Evolutionary conservation across 1,140 invertebrate genomes (phyloP).

Genomic region (Tetranychus urticae): DNA sequence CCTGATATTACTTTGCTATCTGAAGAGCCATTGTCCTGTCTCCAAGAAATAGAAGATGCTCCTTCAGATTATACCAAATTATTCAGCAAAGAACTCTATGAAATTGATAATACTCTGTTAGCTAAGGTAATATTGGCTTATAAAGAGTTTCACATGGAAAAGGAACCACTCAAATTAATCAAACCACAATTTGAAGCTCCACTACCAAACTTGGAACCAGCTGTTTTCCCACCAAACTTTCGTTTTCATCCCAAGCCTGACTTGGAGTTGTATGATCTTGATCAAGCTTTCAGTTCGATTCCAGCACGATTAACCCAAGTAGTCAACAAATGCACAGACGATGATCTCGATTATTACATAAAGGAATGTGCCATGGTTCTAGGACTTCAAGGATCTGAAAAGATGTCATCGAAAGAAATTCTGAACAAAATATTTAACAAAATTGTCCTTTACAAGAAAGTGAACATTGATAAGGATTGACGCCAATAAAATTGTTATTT

Average conservation of each 20-base stretch:
- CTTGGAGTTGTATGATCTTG: constrained; percentile 85
- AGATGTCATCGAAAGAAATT: constrained; percentile 4
- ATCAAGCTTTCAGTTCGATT: constrained; percentile 89
- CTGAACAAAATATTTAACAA: background rate
- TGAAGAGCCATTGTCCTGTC: constrained; percentile 51
- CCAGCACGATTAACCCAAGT: constrained; percentile 63
- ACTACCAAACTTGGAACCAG: constrained; percentile 66
- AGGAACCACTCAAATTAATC: constrained; percentile 72
- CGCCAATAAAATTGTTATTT: no score
- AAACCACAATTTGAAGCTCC: constrained; percentile 95
- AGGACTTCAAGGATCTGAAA: constrained; percentile 23
- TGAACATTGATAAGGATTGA: background rate
- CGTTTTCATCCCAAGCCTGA: constrained; percentile 69
- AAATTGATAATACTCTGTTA: constrained; percentile 58
- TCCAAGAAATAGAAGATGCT: constrained; percentile 54
- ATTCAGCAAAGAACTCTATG: constrained; percentile 66
- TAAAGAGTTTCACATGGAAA: constrained; percentile 59
- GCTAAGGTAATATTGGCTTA: constrained; percentile 54
- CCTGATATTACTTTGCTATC: constrained; percentile 67
- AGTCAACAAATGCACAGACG: constrained; percentile 70
- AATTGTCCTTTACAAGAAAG: constrained; percentile 6
- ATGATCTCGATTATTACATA: constrained; percentile 63
- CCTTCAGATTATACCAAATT: constrained; percentile 46
- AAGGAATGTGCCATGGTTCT: constrained; percentile 64
- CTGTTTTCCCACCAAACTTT: constrained; percentile 90